Conservation (phyloP, 2,113 vertebrate species). For the Sitta europaea region DNA sequence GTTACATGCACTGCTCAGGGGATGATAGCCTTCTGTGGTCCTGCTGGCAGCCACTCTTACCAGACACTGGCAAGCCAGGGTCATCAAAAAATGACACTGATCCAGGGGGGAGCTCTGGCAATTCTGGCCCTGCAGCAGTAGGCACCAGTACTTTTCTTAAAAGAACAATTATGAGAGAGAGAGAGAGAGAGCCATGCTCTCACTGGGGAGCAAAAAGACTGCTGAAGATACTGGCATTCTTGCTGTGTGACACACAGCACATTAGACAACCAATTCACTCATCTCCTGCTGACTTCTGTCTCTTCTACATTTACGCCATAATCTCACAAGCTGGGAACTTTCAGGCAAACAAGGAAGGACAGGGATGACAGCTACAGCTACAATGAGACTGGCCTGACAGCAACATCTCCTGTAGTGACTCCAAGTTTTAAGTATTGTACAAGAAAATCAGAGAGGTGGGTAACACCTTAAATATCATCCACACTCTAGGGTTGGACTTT, state of each 20-base stretch:
- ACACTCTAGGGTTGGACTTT: neutral
- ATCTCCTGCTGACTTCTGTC: neutral
- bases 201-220: neutral
- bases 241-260: neutral
- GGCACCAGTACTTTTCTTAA: neutral
- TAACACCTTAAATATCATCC: neutral
- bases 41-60: neutral
- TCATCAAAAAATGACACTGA: neutral
- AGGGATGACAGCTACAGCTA: neutral
- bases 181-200: neutral
- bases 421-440: neutral
- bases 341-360: neutral
- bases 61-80: neutral
- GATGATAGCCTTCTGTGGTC: too few species aligned
- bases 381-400: neutral
- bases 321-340: conserved; percentile 60
- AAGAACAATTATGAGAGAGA: neutral
- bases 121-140: neutral
- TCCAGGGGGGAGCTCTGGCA: neutral
- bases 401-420: neutral
- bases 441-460: neutral
- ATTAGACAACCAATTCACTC: neutral
- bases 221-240: conserved; percentile 15
- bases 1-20: neutral
- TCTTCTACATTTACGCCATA: neutral